These are phyloP conservation scores for Danio tinwini DNA, from an alignment of 2,797 vertebrate genomes.

Conservation along the genomic window DNA sequence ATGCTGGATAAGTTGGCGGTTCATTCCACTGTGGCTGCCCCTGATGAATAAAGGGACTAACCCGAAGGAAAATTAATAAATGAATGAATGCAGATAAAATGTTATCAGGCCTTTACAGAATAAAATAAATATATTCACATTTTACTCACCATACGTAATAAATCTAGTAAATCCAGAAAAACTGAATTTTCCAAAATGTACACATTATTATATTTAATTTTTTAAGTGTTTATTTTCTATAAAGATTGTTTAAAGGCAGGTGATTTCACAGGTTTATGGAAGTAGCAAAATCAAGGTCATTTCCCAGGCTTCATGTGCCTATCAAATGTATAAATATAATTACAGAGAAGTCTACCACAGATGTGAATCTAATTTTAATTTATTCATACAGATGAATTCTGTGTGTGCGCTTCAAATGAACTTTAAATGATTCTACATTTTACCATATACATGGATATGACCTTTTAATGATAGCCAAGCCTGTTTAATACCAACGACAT, in stretches of 20 bases:
- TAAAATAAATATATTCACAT: too few relatives aligned
- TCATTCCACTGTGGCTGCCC: too few relatives aligned
- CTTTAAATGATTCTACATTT: slow-evolving; percentile 14
- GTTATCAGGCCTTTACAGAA: too few relatives aligned
- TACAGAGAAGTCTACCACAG: background rate
- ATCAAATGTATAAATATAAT: background rate
- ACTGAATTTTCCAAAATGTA: too few relatives aligned
- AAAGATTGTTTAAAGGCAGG: background rate
- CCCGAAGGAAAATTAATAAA: too few relatives aligned
- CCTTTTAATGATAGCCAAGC: slow-evolving; percentile 38
- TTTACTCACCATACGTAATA: too few relatives aligned
- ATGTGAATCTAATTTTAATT: background rate
- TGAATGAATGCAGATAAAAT: too few relatives aligned
- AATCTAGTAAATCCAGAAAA: too few relatives aligned
- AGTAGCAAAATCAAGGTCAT: background rate
- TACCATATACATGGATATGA: slow-evolving; percentile 24
- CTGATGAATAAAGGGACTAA: too few relatives aligned
- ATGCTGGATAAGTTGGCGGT: too few relatives aligned
- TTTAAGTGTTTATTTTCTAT: too few relatives aligned
- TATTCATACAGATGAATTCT: background rate
- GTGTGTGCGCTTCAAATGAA: slow-evolving; percentile 31
- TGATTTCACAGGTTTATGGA: background rate
- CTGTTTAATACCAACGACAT: background rate
- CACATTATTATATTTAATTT: too few relatives aligned
- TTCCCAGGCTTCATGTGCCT: background rate